Percentiles rank a stretch among this genome's conserved stretches.
phyloP scores from a whole-genome alignment of 1,140 invertebrate species.

The Lepidurus arcticus region DNA sequence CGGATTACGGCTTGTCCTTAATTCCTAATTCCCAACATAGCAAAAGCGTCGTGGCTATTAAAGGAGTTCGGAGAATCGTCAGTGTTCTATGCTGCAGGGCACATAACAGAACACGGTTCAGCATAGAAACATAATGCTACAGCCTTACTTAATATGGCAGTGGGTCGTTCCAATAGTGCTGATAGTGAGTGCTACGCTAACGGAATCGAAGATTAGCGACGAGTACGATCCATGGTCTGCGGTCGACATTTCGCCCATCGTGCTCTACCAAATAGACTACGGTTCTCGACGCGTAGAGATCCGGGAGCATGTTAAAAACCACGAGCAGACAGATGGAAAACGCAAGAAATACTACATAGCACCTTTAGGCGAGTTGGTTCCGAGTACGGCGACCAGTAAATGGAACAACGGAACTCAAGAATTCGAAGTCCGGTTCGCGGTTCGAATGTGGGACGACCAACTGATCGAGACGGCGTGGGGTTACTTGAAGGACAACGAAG shows the following conservation, averaged over 20 bases:
- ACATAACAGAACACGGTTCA: rapidly evolving
- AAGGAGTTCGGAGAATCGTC: too few species aligned
- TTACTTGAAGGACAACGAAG: background rate
- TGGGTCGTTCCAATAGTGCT: too few species aligned
- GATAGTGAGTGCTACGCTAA: too few species aligned
- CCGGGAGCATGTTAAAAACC: background rate
- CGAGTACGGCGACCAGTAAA: background rate
- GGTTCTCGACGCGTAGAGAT: background rate
- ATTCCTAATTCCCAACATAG: too few species aligned
- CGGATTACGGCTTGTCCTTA: too few species aligned
- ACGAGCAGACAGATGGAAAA: background rate
- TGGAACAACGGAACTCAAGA: background rate
- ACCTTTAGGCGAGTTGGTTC: background rate
- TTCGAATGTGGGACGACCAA: background rate
- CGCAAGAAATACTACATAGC: background rate
- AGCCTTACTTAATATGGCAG: too few species aligned
- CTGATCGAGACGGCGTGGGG: background rate
- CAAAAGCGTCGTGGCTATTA: too few species aligned
- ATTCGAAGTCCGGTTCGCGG: background rate
- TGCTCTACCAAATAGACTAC: background rate
- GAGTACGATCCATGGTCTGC: background rate
- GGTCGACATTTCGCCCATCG: background rate
- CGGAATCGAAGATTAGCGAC: too few species aligned
- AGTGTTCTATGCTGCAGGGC: too few species aligned
- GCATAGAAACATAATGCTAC: too few species aligned